phyloP scores from a whole-genome alignment of 2,113 vertebrate species.

The Amphiprion ocellaris region DNA sequence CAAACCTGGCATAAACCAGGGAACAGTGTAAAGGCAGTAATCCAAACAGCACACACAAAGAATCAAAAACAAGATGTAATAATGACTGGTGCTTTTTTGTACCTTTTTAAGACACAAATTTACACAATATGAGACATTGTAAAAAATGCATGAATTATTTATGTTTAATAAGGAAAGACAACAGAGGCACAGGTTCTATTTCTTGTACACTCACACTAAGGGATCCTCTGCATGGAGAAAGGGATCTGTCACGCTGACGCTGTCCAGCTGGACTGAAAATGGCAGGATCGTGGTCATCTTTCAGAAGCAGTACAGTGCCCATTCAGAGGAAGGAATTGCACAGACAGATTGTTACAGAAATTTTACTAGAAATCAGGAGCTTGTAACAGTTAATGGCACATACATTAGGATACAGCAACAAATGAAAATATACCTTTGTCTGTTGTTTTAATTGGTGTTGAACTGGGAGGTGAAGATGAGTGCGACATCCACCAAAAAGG shows the following conservation, averaged over 20 bases:
- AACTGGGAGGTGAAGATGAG: constrained; percentile 62
- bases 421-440: constrained; percentile 47
- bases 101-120: background rate
- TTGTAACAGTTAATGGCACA: background rate
- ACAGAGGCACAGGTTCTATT: background rate
- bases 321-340: background rate
- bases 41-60: background rate
- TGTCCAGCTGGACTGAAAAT: constrained; percentile 39
- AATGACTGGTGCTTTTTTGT: background rate
- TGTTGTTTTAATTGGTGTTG: constrained; percentile 63
- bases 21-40: constrained; percentile 2
- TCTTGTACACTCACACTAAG: constrained; percentile 57
- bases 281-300: constrained; percentile 23
- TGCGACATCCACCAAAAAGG: constrained; percentile 89
- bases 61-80: background rate
- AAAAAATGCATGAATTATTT: background rate
- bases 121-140: background rate
- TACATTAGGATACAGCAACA: background rate
- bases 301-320: constrained; percentile 36
- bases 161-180: background rate
- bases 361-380: background rate
- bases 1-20: constrained; percentile 2
- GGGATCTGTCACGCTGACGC: constrained; percentile 20
- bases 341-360: background rate
- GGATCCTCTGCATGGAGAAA: constrained; percentile 52